Percentiles rank a stretch among this genome's conserved stretches.
These are phyloP conservation scores for Microdon myrmicae DNA, from an alignment of 2,888 invertebrate species.

Conservation along the genomic window DNA sequence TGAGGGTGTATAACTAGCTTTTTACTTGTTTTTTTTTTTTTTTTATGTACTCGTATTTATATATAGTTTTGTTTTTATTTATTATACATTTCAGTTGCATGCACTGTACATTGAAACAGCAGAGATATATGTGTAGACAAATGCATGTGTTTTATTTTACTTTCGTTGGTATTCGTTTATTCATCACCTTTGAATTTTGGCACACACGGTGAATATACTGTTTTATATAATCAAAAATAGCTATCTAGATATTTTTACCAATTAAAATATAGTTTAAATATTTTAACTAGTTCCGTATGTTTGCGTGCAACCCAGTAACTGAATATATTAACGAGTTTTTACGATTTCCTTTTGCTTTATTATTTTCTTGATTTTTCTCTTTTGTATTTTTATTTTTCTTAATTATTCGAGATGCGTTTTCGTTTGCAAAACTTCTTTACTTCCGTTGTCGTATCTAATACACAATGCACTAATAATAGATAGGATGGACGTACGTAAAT, in stretches of 20 bases:
- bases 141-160: conserved; percentile 25
- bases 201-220: conserved; percentile 31
- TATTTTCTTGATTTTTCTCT: neutral
- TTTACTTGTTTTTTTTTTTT: conserved; percentile 14
- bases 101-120: conserved; percentile 25
- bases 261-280: too few relatives aligned
- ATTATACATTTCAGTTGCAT: conserved; percentile 17
- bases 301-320: too few relatives aligned
- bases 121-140: conserved; percentile 13
- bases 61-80: conserved; percentile 1
- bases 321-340: too few relatives aligned
- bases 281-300: too few relatives aligned
- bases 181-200: conserved; percentile 34
- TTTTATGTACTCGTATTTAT: conserved; percentile 10
- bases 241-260: conserved; percentile 26
- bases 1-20: conserved; percentile 15
- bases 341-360: too few relatives aligned
- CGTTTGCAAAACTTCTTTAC: conserved; percentile 18
- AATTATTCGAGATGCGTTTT: conserved; percentile 23
- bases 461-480: conserved; percentile 38
- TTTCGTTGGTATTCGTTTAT: conserved; percentile 25
- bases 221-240: conserved; percentile 46
- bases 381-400: conserved; percentile 2
- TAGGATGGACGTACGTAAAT: conserved; percentile 5
- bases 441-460: conserved; percentile 45